Evolutionary conservation across 2,888 invertebrate species (phyloP), one percentile per base, ranked within the genome.

Genomic region (Oligia latruncula): DNA sequence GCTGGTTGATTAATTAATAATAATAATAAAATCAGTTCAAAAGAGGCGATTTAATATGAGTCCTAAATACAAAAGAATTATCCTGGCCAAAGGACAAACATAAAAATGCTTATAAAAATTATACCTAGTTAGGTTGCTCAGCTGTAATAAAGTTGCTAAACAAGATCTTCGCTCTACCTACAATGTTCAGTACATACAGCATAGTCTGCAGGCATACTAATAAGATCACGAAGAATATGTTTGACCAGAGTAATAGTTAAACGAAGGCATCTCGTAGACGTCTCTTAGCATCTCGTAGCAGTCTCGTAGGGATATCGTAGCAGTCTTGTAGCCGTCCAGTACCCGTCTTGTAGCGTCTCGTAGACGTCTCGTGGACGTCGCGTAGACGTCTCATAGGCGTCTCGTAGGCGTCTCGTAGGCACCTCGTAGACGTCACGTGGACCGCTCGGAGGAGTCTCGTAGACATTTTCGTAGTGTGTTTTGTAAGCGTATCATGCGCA

Each of bases 191-290:
- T 15, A n/a, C 40, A 55, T 55, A n/a, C n/a, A n/a, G 40, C 17
- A n/a, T 17, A 68, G n/a, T n/a, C 49, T 60, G 49, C n/a, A 23
- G 35, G 13, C 60, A 49, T 49, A 46, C 46, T 35, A 72, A 60
- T 46, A 71, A 40, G 17, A 55, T 40, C n/a, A 71, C 40, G 17
- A 40, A 46, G 40, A 40, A 35, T 15, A 35, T 35, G 5, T 72
- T 74, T 35, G 75, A 35, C 52, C 23, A 49, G 49, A 71, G 52
- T 4, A 65, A 65, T 11, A 68, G 15, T 70, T 35, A 43, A n/a
- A 62, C 9, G 29, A 40, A 62, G 35, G 15, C 15, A 35, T 55
- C 9, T 35, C 55, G 9, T 29, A 43, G 20, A 49, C 11, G 29
- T 60, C 29, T 60, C 58, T 17, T 35, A 60, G 60, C 9, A 23